Percentiles rank a stretch among this genome's conserved stretches.
Evolutionary conservation across 2,888 invertebrate species (phyloP).

Genomic region (Cecidostiba fungosa): DNA sequence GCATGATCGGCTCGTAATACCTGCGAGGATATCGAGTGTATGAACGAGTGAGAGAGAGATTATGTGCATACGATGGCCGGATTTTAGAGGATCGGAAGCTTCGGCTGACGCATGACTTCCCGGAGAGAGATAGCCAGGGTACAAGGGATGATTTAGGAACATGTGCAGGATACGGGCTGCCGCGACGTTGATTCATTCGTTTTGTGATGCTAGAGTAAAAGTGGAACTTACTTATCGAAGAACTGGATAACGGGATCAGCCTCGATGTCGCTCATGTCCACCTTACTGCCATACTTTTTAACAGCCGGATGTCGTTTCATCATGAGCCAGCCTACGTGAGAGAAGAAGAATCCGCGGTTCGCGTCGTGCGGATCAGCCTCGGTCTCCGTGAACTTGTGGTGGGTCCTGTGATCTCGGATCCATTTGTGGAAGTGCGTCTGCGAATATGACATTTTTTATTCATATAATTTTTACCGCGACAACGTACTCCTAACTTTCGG

Average conservation of each 20-base stretch:
- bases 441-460: conserved; percentile 8
- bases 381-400: conserved; percentile 89
- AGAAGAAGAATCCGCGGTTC: conserved; percentile 93
- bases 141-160: background rate
- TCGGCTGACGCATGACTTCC: conserved; percentile 30
- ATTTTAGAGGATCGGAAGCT: background rate
- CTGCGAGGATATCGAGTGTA: conserved; percentile 72
- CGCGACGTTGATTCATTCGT: background rate
- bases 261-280: conserved; percentile 92
- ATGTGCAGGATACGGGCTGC: too few relatives aligned
- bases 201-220: background rate
- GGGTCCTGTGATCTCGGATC: conserved; percentile 85
- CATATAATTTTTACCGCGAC: background rate
- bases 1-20: conserved; percentile 81
- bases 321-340: conserved; percentile 97
- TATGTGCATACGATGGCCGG: background rate
- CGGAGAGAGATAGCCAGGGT: background rate
- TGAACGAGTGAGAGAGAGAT: background rate
- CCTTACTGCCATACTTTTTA: conserved; percentile 86
- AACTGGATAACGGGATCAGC: conserved; percentile 90
- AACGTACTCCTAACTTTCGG: background rate
- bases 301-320: conserved; percentile 95
- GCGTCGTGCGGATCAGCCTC: conserved; percentile 92
- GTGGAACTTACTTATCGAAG: conserved; percentile 85
- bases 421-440: conserved; percentile 76